A percentile compares a stretch with the other conserved stretches of the same genome.
Evolutionary conservation across 1,140 invertebrate species (phyloP).

Genomic region (Luehdorfia chinensis): DNA sequence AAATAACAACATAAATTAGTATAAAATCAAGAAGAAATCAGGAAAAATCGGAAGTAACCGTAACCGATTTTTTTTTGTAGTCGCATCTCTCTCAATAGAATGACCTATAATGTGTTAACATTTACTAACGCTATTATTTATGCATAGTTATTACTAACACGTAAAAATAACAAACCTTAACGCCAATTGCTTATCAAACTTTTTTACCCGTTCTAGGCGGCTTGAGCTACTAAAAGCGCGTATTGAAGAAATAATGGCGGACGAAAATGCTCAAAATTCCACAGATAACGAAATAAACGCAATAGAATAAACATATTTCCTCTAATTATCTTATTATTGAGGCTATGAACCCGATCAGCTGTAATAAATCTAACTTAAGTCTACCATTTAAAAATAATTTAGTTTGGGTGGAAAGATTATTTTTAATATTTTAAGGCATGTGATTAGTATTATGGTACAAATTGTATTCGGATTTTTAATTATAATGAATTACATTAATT

Average conservation of each 20-base stretch:
- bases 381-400: neutral
- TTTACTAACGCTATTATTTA: no score
- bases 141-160: neutral
- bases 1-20: no score
- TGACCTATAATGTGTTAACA: no score
- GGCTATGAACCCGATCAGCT: neutral
- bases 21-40: no score
- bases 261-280: conserved; percentile 28
- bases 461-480: no score
- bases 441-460: neutral
- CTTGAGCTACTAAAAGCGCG: conserved; percentile 46
- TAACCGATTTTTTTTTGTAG: no score
- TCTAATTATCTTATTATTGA: neutral
- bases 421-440: neutral
- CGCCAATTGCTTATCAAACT: conserved; percentile 12
- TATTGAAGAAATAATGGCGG: conserved; percentile 55
- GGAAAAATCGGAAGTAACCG: no score
- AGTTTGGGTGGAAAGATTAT: neutral
- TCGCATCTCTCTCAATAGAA: no score
- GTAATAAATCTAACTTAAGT: neutral
- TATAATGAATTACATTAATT: no score
- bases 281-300: conserved; percentile 15
- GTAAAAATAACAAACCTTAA: neutral
- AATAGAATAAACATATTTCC: conserved; percentile 1
- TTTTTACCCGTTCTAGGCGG: conserved; percentile 43